Base-by-base conservation (phyloP, 92 coral and sea anemone genomes). In the Virgularia gustaviana region DNA sequence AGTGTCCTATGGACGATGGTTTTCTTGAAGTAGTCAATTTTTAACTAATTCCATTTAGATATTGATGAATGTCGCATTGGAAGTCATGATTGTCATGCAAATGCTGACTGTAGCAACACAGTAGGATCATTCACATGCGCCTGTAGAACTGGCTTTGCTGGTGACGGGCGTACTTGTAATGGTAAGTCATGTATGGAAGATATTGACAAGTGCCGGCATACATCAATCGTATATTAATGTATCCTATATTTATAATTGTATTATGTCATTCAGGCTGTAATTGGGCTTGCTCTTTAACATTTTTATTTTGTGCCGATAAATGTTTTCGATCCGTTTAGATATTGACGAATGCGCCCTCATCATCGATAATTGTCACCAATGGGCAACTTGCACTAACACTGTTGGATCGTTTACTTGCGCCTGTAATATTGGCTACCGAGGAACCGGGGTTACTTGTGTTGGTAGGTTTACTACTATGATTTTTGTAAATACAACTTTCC, bases 111-210 rank as follows among this genome's bases (percentile, higher is more conserved):
- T 22, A 12, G 5, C 22, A 52, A 52, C 58, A 52, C 58, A 3
- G 6, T 12, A 22, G 71, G 71, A 19, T 64, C 71, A 15, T 64
- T 38, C 35, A 38, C 71, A n/a, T 64, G 71, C 42, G 33, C 36
- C 19, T 64, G 71, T 16, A 64, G 28, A 42, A 24, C 54, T 12
- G 71, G 71, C 11, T 64, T 42, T 42, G 7, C 53, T 38, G 71
- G 71, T 20, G n/a, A 64, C 42, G 71, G 71, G 15, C 15, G 38
- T 41, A 22, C 28, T 13, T 61, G 71, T 4, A 35, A 22, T 8
- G 53, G 71, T 38, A 38, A 58, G n/a, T n/a, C n/a, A n/a, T n/a
- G n/a, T n/a, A n/a, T n/a, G n/a, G n/a, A n/a, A n/a, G n/a, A 34
- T 53, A 6, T 6, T 6, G 57, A 51, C 24, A 7, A n/a, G n/a